Evolutionary conservation across 2,113 vertebrate genomes (phyloP).

Genomic region (Gasterosteus nipponicus): DNA sequence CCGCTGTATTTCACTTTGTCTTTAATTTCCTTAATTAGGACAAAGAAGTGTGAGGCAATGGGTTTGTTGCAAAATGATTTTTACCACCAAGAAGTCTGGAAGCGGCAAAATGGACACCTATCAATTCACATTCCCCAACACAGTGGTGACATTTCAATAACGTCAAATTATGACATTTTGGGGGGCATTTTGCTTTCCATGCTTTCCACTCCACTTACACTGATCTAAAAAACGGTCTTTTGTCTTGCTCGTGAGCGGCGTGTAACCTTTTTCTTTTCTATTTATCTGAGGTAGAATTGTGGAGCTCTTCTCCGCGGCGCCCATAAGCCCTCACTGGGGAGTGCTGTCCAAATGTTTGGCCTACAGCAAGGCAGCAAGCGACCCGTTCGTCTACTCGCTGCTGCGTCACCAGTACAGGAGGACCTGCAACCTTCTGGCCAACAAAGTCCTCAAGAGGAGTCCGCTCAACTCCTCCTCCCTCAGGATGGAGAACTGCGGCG

Average conservation of each 20-base stretch:
- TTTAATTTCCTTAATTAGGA: slow-evolving; percentile 16
- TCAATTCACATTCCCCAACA: slow-evolving; percentile 37
- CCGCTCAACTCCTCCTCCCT: slow-evolving; percentile 84
- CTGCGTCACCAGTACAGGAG: slow-evolving; percentile 93
- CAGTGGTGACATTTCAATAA: slow-evolving; percentile 59
- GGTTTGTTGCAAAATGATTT: slow-evolving; percentile 6
- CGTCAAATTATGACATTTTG: slow-evolving; percentile 54
- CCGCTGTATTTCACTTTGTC: slow-evolving; percentile 2
- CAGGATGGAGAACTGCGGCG: slow-evolving; percentile 62
- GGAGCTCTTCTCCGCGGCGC: slow-evolving; percentile 85
- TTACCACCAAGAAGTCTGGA: slow-evolving; percentile 8
- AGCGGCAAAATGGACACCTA: slow-evolving; percentile 15
- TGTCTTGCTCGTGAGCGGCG: slow-evolving; percentile 4
- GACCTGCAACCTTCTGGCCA: slow-evolving; percentile 88
- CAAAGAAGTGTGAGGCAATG: neutral
- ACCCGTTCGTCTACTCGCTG: slow-evolving; percentile 97
- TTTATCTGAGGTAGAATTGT: slow-evolving; percentile 85
- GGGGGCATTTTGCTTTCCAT: slow-evolving; percentile 14
- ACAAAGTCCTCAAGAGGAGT: slow-evolving; percentile 88
- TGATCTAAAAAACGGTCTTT: slow-evolving; percentile 31
- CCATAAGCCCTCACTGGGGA: slow-evolving; percentile 91
- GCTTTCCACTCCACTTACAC: slow-evolving; percentile 57
- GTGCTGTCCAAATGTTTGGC: slow-evolving; percentile 93
- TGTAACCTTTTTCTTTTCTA: slow-evolving; percentile 41
- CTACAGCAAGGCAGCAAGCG: slow-evolving; percentile 94